Percentiles rank a stretch among this genome's conserved stretches.
phyloP scores from a whole-genome alignment of 1,140 invertebrate species.

The Drosophila lacertosa region DNA sequence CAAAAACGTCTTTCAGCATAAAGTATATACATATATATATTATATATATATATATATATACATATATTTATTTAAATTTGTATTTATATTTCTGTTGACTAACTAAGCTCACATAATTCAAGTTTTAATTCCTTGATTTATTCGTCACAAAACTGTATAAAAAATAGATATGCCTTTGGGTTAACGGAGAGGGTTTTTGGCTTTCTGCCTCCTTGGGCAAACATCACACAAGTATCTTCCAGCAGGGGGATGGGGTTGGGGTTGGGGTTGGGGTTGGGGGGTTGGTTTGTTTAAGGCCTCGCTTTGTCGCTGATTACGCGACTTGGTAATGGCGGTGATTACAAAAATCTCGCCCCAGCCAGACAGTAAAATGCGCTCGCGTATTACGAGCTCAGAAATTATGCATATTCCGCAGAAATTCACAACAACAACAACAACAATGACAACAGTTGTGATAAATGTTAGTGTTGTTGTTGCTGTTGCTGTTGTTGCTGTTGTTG shows the following conservation, averaged over 20 bases:
- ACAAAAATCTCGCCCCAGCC: constrained; percentile 56
- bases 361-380: constrained; percentile 43
- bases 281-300: constrained; percentile 53
- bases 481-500: constrained; percentile 32
- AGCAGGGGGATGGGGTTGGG: too few species aligned
- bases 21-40: too few species aligned
- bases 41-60: too few species aligned
- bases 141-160: too few species aligned
- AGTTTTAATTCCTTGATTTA: too few species aligned
- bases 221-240: constrained; percentile 33
- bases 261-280: too few species aligned
- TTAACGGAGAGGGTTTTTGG: too few species aligned
- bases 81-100: too few species aligned
- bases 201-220: constrained; percentile 14
- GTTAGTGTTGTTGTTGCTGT: constrained; percentile 12
- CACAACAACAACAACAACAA: constrained; percentile 34
- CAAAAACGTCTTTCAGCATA: too few species aligned
- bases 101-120: too few species aligned
- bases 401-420: constrained; percentile 76
- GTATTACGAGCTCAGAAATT: constrained; percentile 77
- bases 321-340: constrained; percentile 78
- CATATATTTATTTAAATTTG: too few species aligned
- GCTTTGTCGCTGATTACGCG: constrained; percentile 74
- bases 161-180: too few species aligned
- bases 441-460: constrained; percentile 18